Conservation (phyloP, 1,140 invertebrate genomes). For the Potamilus streckersoni region DNA sequence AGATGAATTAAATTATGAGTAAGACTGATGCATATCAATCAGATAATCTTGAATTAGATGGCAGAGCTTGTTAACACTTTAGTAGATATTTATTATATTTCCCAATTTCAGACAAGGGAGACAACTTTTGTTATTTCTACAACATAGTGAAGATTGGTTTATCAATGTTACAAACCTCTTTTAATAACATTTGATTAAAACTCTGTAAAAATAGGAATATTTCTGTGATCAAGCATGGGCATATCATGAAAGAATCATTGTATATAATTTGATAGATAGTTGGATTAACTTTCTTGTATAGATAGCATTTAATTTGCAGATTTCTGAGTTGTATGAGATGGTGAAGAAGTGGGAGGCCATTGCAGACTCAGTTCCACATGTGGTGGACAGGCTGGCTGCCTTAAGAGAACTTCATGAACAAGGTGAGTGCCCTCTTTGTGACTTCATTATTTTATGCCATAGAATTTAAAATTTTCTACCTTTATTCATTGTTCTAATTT, state of each 20-base stretch:
- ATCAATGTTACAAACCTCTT: not conserved
- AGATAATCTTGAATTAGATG: no score
- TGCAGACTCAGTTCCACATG: slow-evolving; percentile 81
- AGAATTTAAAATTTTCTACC: no score
- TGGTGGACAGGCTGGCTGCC: slow-evolving; percentile 85
- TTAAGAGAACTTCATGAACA: slow-evolving; percentile 89
- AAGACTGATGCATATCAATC: no score
- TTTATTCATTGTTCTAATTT: no score
- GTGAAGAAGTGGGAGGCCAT: slow-evolving; percentile 86
- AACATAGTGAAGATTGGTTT: not conserved
- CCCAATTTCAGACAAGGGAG: no score
- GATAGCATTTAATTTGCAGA: slow-evolving; percentile 69
- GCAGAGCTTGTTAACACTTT: no score
- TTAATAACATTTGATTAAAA: not conserved
- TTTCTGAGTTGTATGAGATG: slow-evolving; percentile 86
- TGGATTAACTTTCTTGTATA: not conserved
- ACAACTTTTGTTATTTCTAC: not conserved
- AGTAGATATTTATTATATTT: no score
- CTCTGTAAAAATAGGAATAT: not conserved
- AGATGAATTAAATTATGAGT: no score
- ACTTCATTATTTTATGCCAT: not conserved
- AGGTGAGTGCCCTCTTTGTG: slow-evolving; percentile 65
- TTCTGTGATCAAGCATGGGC: not conserved
- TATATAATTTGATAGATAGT: slow-evolving; percentile 1
- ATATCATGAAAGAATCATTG: not conserved